These are phyloP conservation scores for Temnothorax curvispinosus DNA, from an alignment of 1,140 invertebrate species.

Conservation along the genomic window DNA sequence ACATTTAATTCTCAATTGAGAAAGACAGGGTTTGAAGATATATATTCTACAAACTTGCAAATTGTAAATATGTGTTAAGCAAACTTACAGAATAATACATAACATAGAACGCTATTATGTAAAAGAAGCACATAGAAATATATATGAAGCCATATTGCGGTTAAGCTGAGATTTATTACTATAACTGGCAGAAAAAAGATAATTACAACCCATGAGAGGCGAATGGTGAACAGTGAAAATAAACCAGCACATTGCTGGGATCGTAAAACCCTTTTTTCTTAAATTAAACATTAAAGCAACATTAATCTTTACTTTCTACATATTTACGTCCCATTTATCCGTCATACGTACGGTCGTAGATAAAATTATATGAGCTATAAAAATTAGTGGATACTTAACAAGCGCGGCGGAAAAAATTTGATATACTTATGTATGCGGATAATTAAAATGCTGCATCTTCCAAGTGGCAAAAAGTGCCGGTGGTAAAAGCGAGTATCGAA, in stretches of 20 bases:
- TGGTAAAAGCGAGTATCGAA: neutral
- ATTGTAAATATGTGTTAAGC: neutral
- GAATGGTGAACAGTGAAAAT: neutral
- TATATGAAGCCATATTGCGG: neutral
- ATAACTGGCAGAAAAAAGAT: neutral
- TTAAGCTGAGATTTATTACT: slow-evolving; percentile 3
- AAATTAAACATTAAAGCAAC: neutral
- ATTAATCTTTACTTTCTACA: slow-evolving; percentile 21
- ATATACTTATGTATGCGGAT: neutral
- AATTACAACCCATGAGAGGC: neutral
- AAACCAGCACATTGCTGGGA: neutral
- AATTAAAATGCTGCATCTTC: neutral
- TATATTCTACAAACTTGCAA: neutral
- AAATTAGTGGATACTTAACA: neutral
- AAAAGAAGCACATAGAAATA: neutral
- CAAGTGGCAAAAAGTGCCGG: neutral
- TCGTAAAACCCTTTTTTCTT: neutral
- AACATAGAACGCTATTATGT: neutral
- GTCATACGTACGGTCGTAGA: neutral
- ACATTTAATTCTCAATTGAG: neutral
- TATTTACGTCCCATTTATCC: neutral
- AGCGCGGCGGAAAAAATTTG: neutral
- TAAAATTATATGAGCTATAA: neutral
- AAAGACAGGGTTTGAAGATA: neutral
- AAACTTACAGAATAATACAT: neutral